Percentiles rank a stretch among this genome's conserved stretches.
phyloP scores from a whole-genome alignment of 2,113 vertebrate species.

The Colaptes auratus region DNA sequence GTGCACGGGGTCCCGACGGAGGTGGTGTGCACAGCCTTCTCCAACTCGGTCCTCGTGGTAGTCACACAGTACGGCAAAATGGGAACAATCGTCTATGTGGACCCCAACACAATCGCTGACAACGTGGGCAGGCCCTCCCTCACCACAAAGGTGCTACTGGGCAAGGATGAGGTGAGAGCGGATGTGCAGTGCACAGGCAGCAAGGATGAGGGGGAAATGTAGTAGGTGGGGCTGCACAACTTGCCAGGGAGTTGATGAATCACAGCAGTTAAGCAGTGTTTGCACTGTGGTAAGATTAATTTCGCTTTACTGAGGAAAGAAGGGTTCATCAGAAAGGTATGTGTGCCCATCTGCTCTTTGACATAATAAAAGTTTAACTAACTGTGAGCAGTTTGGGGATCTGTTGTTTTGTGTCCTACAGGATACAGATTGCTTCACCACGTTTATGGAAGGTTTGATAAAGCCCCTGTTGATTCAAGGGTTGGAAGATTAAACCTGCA shows the following conservation, averaged over 20 bases:
- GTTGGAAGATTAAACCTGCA: neutral
- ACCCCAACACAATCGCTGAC: conserved; percentile 80
- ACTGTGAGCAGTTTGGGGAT: neutral
- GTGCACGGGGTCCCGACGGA: conserved; percentile 87
- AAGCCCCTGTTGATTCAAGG: neutral
- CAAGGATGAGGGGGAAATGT: neutral
- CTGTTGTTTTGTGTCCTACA: neutral
- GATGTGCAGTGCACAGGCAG: neutral
- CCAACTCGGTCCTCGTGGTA: conserved; percentile 90
- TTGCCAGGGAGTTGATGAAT: neutral
- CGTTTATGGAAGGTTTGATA: conserved; percentile 14
- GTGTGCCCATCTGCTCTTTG: neutral
- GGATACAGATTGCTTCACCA: neutral
- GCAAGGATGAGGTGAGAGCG: conserved; percentile 90
- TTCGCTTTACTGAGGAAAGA: neutral
- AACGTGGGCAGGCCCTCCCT: conserved; percentile 83
- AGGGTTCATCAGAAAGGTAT: neutral
- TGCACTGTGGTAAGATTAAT: neutral
- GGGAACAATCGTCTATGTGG: conserved; percentile 89
- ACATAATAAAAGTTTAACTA: neutral
- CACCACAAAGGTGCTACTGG: conserved; percentile 90
- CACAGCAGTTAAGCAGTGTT: neutral
- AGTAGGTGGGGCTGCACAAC: neutral
- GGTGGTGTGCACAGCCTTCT: conserved; percentile 93
- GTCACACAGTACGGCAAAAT: conserved; percentile 95